A percentile compares a stretch with the other conserved stretches of the same genome.
Evolutionary conservation across 2,113 vertebrate genomes (phyloP).

Genomic region (Takifugu flavidus): DNA sequence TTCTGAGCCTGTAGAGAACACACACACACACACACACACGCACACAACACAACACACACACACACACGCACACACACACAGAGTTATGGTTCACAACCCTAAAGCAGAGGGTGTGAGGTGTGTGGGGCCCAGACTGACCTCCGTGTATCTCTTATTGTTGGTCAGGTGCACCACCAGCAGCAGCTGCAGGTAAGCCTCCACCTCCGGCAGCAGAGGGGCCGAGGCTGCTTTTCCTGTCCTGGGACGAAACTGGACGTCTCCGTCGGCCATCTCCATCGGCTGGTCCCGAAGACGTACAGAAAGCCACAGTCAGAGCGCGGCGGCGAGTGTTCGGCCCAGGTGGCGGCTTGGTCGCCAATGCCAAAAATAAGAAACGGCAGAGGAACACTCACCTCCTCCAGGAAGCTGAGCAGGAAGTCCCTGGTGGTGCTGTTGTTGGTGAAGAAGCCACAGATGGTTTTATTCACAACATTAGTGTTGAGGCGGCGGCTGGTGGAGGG

Average conservation of each 20-base stretch:
- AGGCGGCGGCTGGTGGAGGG: conserved; percentile 93
- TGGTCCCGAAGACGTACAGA: conserved; percentile 37
- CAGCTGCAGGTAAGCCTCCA: conserved; percentile 92
- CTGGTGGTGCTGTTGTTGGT: conserved; percentile 82
- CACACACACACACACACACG: background rate
- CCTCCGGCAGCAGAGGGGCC: conserved; percentile 88
- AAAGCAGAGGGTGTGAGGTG: background rate
- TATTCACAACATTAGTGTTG: conserved; percentile 90
- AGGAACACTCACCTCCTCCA: conserved; percentile 83
- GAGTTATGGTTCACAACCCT: background rate
- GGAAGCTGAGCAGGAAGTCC: conserved; percentile 87
- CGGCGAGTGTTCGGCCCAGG: background rate
- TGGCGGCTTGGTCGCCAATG: too few species aligned
- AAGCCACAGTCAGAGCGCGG: background rate
- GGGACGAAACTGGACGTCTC: conserved; percentile 90
- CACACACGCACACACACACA: background rate
- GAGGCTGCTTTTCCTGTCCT: conserved; percentile 88
- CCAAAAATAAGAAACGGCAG: background rate
- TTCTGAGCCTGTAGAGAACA: conserved; percentile 84
- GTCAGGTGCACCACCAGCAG: conserved; percentile 92
- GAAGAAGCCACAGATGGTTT: conserved; percentile 89
- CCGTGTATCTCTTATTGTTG: conserved; percentile 87
- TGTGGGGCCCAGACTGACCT: conserved; percentile 71
- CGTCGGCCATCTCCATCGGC: conserved; percentile 90
- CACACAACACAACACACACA: background rate